phyloP scores from a whole-genome alignment of 2,888 invertebrate species.

The Ligdia adustata region DNA sequence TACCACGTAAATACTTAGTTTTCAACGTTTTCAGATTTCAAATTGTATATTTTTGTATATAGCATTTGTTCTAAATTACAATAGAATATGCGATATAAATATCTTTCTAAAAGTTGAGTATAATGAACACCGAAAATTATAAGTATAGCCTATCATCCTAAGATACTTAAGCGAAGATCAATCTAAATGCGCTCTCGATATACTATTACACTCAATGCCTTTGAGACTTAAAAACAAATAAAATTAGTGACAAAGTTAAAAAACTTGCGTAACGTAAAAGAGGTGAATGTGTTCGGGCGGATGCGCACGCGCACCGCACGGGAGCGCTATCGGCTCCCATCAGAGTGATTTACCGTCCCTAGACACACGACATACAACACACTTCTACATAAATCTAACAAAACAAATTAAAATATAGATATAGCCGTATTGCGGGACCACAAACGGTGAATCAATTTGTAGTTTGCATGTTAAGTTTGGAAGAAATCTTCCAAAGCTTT shows the following conservation, averaged over 20 bases:
- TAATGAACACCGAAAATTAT: too few species aligned
- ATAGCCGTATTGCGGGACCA: conserved; percentile 12
- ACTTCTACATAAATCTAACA: conserved; percentile 32
- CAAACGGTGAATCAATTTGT: conserved; percentile 22
- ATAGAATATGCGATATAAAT: too few species aligned
- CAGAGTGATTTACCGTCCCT: conserved; percentile 68
- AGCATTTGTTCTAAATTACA: too few species aligned
- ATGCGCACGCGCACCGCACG: conserved; percentile 53
- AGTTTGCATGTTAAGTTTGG: conserved; percentile 19
- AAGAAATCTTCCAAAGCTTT: conserved; percentile 4
- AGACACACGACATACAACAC: conserved; percentile 55
- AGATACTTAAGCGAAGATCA: too few species aligned
- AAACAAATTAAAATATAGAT: conserved; percentile 24
- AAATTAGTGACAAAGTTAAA: background rate
- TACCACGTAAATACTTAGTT: too few species aligned
- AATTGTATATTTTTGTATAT: too few species aligned
- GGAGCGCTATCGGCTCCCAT: conserved; percentile 73
- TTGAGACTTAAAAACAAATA: too few species aligned
- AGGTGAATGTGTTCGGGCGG: conserved; percentile 26
- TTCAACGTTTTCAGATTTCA: too few species aligned
- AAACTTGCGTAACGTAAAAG: conserved; percentile 5
- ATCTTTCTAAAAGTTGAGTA: too few species aligned
- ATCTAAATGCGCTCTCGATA: too few species aligned
- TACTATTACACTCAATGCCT: too few species aligned
- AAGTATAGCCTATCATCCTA: too few species aligned